phyloP scores from a whole-genome alignment of 2,888 invertebrate species.

The Taenaris catops region DNA sequence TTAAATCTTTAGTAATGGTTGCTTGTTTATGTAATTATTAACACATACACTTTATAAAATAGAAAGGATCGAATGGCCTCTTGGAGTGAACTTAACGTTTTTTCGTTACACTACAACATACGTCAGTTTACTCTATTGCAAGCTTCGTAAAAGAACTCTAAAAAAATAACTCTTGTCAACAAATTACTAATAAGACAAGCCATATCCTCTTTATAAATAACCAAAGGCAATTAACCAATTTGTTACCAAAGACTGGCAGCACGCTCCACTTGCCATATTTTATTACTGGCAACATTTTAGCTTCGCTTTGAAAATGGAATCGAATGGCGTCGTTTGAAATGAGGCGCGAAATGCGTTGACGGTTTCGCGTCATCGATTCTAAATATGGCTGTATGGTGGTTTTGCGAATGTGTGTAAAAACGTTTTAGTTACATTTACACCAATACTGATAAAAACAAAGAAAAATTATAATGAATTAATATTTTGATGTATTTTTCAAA shows the following conservation, averaged over 20 bases:
- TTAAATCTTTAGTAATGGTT: too few relatives aligned
- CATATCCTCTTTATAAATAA: constrained; percentile 33
- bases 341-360: constrained; percentile 53
- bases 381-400: constrained; percentile 31
- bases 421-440: too few relatives aligned
- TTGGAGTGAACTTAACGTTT: too few relatives aligned
- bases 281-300: constrained; percentile 72
- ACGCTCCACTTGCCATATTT: constrained; percentile 54
- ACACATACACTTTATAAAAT: too few relatives aligned
- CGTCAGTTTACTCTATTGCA: too few relatives aligned
- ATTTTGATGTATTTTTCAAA: too few relatives aligned
- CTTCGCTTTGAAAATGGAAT: constrained; percentile 64
- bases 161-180: constrained; percentile 4
- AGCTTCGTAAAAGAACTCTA: neutral
- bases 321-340: constrained; percentile 62
- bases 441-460: too few relatives aligned
- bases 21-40: too few relatives aligned
- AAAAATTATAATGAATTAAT: too few relatives aligned
- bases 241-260: constrained; percentile 56
- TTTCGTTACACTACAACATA: too few relatives aligned
- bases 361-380: constrained; percentile 56
- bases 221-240: constrained; percentile 68
- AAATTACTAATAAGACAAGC: constrained; percentile 28
- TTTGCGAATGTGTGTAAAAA: constrained; percentile 4
- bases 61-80: too few relatives aligned